These are phyloP conservation scores for Rhabdomys pumilio DNA, from an alignment of 2,797 vertebrate species.

Conservation along the genomic window DNA sequence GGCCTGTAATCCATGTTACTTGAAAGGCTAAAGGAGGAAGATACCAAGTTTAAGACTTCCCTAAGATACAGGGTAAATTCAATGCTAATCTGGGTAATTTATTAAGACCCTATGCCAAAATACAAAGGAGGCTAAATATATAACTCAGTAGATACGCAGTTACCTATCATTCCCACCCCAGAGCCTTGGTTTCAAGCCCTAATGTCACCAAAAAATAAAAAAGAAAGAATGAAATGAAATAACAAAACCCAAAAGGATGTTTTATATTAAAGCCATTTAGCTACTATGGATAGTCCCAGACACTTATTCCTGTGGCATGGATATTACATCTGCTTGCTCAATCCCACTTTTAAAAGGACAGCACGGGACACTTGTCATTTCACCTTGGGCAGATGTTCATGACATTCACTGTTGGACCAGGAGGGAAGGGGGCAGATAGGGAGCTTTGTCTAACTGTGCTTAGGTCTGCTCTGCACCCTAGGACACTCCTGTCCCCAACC, in stretches of 20 bases:
- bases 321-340: not conserved
- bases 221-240: not conserved
- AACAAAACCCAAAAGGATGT: not conserved
- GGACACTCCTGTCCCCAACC: not conserved
- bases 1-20: not conserved
- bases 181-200: not conserved
- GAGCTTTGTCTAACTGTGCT: not conserved
- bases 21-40: not conserved
- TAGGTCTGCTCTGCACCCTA: not conserved
- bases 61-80: not conserved
- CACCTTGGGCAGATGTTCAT: not conserved
- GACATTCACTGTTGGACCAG: not conserved
- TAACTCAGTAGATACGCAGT: not conserved
- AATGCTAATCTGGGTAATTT: not conserved
- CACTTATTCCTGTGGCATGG: not conserved
- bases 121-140: not conserved
- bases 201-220: not conserved
- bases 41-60: not conserved
- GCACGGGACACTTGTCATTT: not conserved
- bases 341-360: not conserved
- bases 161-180: not conserved
- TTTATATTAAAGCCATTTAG: constrained; percentile 53
- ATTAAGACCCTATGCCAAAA: not conserved
- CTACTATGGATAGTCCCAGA: not conserved
- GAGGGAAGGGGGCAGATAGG: not conserved